Conservation (phyloP, 2,797 vertebrate genomes). For the Sebastes trivittatus region DNA sequence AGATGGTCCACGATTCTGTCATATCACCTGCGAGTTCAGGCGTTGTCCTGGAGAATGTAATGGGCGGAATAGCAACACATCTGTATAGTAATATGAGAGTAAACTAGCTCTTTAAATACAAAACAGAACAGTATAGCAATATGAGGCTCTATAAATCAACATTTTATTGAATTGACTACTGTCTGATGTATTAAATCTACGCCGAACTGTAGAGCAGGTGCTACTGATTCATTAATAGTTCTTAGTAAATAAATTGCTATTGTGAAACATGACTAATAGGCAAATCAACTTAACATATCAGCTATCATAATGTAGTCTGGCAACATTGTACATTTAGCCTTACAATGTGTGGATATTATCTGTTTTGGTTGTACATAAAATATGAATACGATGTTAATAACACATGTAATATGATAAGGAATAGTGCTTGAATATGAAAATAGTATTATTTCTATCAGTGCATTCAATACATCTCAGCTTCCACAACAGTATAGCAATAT, state of each 20-base stretch:
- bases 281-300: background rate
- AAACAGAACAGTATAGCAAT: rapidly evolving
- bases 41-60: background rate
- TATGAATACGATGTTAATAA: too few species aligned
- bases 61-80: background rate
- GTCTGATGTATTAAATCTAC: background rate
- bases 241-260: too few species aligned
- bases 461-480: too few species aligned
- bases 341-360: background rate
- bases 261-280: too few species aligned
- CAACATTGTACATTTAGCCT: background rate
- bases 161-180: background rate
- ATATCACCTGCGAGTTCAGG: background rate
- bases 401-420: too few species aligned
- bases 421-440: too few species aligned
- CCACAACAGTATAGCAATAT: background rate
- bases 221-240: background rate
- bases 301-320: background rate
- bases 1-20: background rate
- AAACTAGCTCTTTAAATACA: background rate
- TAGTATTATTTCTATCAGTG: too few species aligned
- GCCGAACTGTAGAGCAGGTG: background rate
- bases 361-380: background rate
- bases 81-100: too few species aligned
- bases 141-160: background rate